These are phyloP conservation scores for Caenorhabditis uteleia DNA, from an alignment of 2,888 invertebrate genomes.

Conservation along the genomic window DNA sequence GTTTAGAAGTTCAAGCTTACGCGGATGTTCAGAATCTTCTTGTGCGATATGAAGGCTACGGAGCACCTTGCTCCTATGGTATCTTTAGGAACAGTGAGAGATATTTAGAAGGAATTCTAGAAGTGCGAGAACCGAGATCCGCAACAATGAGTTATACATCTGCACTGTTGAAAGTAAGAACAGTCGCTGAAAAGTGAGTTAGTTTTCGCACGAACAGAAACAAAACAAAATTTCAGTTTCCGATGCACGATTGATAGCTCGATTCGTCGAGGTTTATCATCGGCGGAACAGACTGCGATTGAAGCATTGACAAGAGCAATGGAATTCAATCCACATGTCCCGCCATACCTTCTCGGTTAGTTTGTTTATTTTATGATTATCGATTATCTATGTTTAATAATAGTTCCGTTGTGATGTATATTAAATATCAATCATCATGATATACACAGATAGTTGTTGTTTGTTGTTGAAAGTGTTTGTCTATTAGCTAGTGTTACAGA, in stretches of 20 bases:
- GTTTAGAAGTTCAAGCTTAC: slow-evolving; percentile 93
- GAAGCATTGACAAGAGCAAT: slow-evolving; percentile 91
- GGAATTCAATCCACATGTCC: slow-evolving; percentile 94
- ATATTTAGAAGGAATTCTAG: slow-evolving; percentile 71
- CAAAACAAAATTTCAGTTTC: slow-evolving; percentile 15
- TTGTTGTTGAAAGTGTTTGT: slow-evolving; percentile 77
- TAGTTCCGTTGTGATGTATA: too few relatives aligned
- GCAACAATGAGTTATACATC: slow-evolving; percentile 94
- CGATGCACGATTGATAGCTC: slow-evolving; percentile 59
- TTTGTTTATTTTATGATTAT: too few relatives aligned
- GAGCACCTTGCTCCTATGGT: slow-evolving; percentile 29
- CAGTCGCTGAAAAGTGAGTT: slow-evolving; percentile 68
- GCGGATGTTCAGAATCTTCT: slow-evolving; percentile 92
- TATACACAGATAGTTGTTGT: too few relatives aligned
- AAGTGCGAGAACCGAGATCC: slow-evolving; percentile 90
- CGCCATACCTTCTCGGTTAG: slow-evolving; percentile 48
- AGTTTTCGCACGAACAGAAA: background rate
- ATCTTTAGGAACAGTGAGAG: background rate
- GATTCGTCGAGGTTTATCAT: slow-evolving; percentile 77
- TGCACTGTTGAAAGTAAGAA: slow-evolving; percentile 85
- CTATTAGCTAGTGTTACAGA: slow-evolving; percentile 75
- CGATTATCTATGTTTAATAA: slow-evolving; percentile 4
- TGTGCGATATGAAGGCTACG: slow-evolving; percentile 82
- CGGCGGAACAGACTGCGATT: slow-evolving; percentile 85
- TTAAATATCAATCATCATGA: too few relatives aligned